Evolutionary conservation across 2,888 invertebrate species (phyloP).

Genomic region (Dryomyza anilis): DNA sequence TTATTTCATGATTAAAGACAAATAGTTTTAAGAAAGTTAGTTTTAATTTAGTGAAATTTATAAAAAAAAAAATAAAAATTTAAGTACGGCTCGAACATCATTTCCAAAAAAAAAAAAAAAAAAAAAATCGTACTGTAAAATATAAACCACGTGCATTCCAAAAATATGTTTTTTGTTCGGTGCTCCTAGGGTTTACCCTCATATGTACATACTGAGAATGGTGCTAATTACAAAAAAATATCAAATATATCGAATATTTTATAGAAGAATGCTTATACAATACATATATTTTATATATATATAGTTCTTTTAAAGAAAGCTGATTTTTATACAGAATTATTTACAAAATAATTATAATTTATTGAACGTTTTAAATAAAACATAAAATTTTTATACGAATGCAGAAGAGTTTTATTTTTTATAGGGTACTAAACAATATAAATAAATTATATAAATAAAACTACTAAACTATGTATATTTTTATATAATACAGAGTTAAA

Average conservation of each 20-base stretch:
- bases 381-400: background rate
- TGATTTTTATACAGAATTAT: slow-evolving; percentile 2
- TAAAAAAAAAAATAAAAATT: no score
- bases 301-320: background rate
- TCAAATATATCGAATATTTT: slow-evolving; percentile 6
- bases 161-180: background rate
- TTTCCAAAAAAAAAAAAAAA: no score
- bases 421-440: no score
- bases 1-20: no score
- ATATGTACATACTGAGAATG: background rate
- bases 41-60: slow-evolving; percentile 20
- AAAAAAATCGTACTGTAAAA: no score
- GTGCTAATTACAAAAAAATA: slow-evolving; percentile 1
- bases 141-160: no score
- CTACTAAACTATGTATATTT: no score
- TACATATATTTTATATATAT: background rate
- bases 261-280: background rate
- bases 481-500: no score
- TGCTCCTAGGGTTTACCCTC: background rate
- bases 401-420: background rate
- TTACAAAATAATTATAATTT: slow-evolving; percentile 13
- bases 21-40: no score
- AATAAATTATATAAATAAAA: no score
- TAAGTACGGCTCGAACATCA: no score
- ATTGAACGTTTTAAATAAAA: slow-evolving; percentile 6